Conservation (phyloP, 2,888 invertebrate genomes). For the Ryuthela nishihirai region DNA sequence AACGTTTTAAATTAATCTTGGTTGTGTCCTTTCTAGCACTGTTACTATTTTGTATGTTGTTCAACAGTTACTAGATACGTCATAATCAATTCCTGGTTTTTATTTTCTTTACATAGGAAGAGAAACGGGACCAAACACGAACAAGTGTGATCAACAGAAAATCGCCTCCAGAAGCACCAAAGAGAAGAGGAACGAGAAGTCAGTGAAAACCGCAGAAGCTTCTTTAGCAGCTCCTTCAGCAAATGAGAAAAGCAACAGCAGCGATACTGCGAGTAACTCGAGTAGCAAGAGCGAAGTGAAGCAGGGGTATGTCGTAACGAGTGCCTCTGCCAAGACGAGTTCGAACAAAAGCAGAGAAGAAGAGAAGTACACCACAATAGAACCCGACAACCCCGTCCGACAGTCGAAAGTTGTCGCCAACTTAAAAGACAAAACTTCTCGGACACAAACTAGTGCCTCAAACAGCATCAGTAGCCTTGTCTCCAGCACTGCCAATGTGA, state of each 20-base stretch:
- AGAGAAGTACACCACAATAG: constrained; percentile 7
- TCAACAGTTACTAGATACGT: no score
- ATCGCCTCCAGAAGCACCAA: constrained; percentile 27
- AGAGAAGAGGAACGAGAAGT: constrained; percentile 30
- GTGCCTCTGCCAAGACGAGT: no score
- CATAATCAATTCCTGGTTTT: no score
- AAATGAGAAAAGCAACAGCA: constrained; percentile 1
- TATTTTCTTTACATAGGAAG: no score
- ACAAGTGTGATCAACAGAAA: constrained; percentile 28
- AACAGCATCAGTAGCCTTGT: constrained; percentile 4
- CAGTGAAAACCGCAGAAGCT: constrained; percentile 7
- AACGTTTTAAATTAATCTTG: no score
- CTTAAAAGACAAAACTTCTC: constrained; percentile 23
- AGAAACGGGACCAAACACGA: no score
- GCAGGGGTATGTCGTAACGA: no score
- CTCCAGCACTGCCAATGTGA: not conserved
- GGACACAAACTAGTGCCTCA: constrained; percentile 15
- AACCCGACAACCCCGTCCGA: constrained; percentile 39
- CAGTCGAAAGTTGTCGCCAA: constrained; percentile 40
- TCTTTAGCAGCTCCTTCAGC: not conserved
- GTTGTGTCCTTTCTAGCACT: no score
- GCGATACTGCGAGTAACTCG: not conserved
- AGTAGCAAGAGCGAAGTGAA: no score
- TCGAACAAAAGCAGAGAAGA: no score
- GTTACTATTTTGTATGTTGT: no score